A percentile compares a stretch with the other conserved stretches of the same genome.
These are phyloP conservation scores for Parus major DNA, from an alignment of 2,113 vertebrate genomes.

Conservation along the genomic window DNA sequence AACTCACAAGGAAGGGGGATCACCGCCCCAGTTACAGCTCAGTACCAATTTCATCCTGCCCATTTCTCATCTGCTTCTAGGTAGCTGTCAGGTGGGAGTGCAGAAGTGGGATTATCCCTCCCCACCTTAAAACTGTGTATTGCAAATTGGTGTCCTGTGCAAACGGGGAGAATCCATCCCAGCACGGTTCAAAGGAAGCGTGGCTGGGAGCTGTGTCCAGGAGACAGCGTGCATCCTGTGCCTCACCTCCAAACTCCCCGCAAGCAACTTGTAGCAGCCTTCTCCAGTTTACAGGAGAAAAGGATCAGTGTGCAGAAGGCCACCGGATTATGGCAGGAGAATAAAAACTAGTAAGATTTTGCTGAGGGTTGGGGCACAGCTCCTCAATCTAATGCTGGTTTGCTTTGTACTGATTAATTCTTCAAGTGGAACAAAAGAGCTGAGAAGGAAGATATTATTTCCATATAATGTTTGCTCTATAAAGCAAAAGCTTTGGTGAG, in stretches of 20 bases:
- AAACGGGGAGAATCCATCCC: not conserved
- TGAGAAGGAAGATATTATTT: not conserved
- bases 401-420: not conserved
- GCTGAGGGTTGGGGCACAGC: not conserved
- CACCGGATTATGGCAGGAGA: not conserved
- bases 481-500: not conserved
- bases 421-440: not conserved
- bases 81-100: not conserved
- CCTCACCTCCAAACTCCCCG: fast-evolving
- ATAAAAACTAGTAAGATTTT: not conserved
- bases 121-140: fast-evolving
- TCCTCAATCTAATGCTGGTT: not conserved
- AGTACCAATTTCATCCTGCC: not conserved
- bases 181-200: fast-evolving
- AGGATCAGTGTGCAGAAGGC: not conserved
- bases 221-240: not conserved
- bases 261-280: not conserved
- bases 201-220: fast-evolving
- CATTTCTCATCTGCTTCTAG: not conserved
- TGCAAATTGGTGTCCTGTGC: not conserved
- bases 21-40: not conserved
- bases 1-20: not conserved
- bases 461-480: not conserved
- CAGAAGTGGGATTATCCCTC: not conserved
- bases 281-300: not conserved